Conservation (phyloP, 2,113 vertebrate genomes). For the Pterocles orientalis region DNA sequence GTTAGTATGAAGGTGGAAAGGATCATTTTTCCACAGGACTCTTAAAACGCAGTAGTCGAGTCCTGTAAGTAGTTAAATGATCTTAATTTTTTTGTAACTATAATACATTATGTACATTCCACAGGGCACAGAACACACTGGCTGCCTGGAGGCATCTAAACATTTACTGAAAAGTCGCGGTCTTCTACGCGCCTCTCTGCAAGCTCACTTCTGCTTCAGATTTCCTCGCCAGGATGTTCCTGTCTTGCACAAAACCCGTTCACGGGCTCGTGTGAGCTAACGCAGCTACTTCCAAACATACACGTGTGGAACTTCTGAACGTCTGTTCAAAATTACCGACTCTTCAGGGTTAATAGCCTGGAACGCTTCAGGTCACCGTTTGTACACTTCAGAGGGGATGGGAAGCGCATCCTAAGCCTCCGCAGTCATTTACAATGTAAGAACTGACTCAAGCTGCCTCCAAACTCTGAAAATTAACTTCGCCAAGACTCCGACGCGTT, state of each 20-base stretch:
- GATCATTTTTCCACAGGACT: conserved; percentile 43
- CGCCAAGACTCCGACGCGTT: accelerated
- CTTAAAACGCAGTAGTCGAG: conserved; percentile 42
- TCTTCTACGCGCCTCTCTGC: neutral
- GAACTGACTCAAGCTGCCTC: neutral
- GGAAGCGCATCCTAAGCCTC: neutral
- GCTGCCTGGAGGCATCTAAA: neutral
- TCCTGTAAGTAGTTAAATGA: conserved; percentile 21
- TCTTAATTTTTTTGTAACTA: neutral
- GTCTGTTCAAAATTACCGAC: neutral
- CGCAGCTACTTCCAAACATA: neutral
- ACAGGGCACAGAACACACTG: neutral
- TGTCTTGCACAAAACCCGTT: neutral
- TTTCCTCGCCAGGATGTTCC: neutral
- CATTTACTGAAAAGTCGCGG: neutral
- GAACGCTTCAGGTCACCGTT: neutral
- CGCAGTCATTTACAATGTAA: neutral
- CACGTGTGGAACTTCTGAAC: neutral
- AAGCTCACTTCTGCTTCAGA: neutral
- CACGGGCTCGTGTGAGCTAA: neutral
- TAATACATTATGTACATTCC: conserved; percentile 58
- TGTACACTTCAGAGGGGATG: neutral
- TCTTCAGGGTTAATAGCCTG: neutral
- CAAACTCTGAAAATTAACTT: neutral
- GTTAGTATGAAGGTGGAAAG: conserved; percentile 24